These are phyloP conservation scores for Drosophila willistoni DNA, from an alignment of 1,140 invertebrate genomes.

Conservation along the genomic window DNA sequence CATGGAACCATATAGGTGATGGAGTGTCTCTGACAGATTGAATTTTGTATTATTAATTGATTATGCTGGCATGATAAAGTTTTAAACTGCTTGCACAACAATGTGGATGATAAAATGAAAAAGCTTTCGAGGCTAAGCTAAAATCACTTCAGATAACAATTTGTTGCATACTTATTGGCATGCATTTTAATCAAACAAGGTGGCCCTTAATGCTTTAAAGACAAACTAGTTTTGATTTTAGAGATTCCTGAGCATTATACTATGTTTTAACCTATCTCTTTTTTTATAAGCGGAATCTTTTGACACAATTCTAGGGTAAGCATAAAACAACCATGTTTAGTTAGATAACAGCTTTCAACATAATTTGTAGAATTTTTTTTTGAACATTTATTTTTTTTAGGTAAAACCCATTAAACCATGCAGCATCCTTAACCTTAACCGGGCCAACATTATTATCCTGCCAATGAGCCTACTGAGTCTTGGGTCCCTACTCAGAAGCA, in stretches of 20 bases:
- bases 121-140: background rate
- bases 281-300: too few species aligned
- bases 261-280: too few species aligned
- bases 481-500: slow-evolving; percentile 48
- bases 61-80: slow-evolving; percentile 17
- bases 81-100: background rate
- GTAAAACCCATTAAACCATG: slow-evolving; percentile 17
- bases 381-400: background rate
- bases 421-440: slow-evolving; percentile 25
- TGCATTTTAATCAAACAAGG: background rate
- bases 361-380: background rate
- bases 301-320: too few species aligned
- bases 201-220: too few species aligned
- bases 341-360: background rate
- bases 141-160: background rate
- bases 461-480: slow-evolving; percentile 26
- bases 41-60: slow-evolving; percentile 49
- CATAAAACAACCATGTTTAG: background rate
- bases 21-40: slow-evolving; percentile 42
- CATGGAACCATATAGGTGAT: background rate
- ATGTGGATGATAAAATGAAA: background rate
- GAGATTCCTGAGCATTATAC: too few species aligned
- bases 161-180: slow-evolving; percentile 26
- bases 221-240: too few species aligned
- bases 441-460: slow-evolving; percentile 46